Evolutionary conservation across 2,888 invertebrate genomes (phyloP), one percentile per base, ranked within the genome.

Genomic region (Acrocera orbiculus): DNA sequence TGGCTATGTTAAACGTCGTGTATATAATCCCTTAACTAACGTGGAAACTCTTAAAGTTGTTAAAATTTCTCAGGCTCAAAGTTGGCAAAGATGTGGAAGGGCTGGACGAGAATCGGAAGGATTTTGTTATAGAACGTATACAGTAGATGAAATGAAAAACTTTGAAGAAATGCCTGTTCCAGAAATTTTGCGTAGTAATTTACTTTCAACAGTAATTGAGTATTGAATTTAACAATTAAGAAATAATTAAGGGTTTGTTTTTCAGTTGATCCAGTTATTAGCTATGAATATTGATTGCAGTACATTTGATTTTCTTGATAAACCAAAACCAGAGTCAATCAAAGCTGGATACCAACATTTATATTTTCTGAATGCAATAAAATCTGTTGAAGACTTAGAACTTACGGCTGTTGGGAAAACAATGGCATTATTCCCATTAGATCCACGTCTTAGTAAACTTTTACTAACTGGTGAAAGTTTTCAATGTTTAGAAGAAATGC

Each of bases 351-450:
- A 78, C 32, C 60, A 64, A 15, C 66, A 75, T 34, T 56, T 80
- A 8, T 70, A 72, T 46, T 66, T 72, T 43, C 57, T 82, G 40
- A 78, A 76, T 34, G 85, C 85, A 15, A 67, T 87, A 29, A 72
- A 74, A 39, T 61, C 51, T 37, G 53, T 63, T 5, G 52, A 59
- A 7, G 64, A 67, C 36, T 68, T 70, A 2, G 67, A 73, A 54
- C 62, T 95, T 42, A 92, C 90, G 0, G 60, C 67, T 1, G 46
- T 80, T 2, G 95, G 95, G 1, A 72, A 70, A 44, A 73, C 78
- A 51, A 89, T 95, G 87, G 72, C 86, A 0, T 68, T 73, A 10
- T 92, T 92, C 56, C 96, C 96, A 0, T 65, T 96, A 23, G 92
- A 95, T 56, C 95, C 96, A 0, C 72, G 77, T 43, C 79, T 80